phyloP scores from a whole-genome alignment of 2,888 invertebrate genomes.

The Drosophila limbata region DNA sequence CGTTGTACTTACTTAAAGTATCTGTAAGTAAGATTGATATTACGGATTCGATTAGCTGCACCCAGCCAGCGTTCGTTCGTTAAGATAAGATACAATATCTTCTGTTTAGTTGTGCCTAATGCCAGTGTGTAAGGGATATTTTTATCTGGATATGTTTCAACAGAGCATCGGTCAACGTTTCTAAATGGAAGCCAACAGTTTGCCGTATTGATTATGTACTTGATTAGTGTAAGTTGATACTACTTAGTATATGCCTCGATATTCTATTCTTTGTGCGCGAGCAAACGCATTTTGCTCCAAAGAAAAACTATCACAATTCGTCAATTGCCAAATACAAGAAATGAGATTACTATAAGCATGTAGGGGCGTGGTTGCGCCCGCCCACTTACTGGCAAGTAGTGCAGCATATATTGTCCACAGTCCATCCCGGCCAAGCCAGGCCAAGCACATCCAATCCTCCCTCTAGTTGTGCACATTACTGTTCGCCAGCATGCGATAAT shows the following conservation, averaged over 20 bases:
- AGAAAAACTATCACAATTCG: constrained; percentile 67
- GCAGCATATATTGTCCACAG: constrained; percentile 68
- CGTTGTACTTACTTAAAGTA: constrained; percentile 23
- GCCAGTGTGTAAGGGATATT: constrained; percentile 21
- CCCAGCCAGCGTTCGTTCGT: constrained; percentile 34
- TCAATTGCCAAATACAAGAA: constrained; percentile 40
- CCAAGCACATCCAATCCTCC: neutral
- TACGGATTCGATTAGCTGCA: constrained; percentile 10
- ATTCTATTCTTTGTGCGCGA: constrained; percentile 30
- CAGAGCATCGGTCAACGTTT: constrained; percentile 56
- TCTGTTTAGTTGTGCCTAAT: constrained; percentile 49
- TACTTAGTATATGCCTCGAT: constrained; percentile 48
- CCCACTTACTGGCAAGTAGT: constrained; percentile 41
- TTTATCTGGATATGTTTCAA: constrained; percentile 60
- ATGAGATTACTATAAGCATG: constrained; percentile 56
- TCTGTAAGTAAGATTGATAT: neutral
- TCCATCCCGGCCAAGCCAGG: constrained; percentile 11
- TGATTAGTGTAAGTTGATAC: constrained; percentile 38
- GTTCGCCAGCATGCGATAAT: constrained; percentile 68
- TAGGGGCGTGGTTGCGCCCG: constrained; percentile 38
- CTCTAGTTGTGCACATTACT: constrained; percentile 66
- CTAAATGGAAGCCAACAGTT: constrained; percentile 71
- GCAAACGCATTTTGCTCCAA: constrained; percentile 4
- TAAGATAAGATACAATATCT: constrained; percentile 24
- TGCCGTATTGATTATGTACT: constrained; percentile 62